Base-by-base conservation (phyloP, 2,113 vertebrate genomes). In the Sula dactylatra region DNA sequence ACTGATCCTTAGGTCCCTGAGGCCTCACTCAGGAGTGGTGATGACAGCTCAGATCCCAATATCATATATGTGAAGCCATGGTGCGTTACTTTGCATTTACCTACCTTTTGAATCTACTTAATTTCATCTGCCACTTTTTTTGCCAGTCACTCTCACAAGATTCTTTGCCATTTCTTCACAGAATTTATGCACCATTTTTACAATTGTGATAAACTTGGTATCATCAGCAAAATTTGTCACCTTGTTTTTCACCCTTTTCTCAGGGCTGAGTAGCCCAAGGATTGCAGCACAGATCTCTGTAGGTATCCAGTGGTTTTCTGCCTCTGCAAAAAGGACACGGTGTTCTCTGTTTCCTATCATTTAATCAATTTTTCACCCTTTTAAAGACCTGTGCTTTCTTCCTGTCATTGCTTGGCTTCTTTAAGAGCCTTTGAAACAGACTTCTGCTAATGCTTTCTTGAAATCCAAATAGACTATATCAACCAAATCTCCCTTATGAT, bases 281-380 rank as follows among this genome's bases (percentile, higher is more conserved):
- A 65, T 49, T 67, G 36, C 56, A 65, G 52, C 29, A 67, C 10
- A 71, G 22, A 71, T 78, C 20, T 73, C n/a, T 71, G 10, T n/a
- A 47, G 16, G 9, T 70, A 83, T 58, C 29, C 69, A 71, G 38
- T 44, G 18, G 4, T 72, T n/a, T 56, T 56, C 54, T 77, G 20
- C 44, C 25, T 90, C 25, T 0, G 0, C 17, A 59, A 45, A 5
- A 80, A 96, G 84, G 92, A 70, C 70, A 56, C 2, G 24, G 19
- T 32, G 56, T 76, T 87, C 89, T 87, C 61, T 78, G 7, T 83
- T 93, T 91, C 58, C 54, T 82, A 18, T 45, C 44, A 82, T 76
- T 85, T 90, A 91, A 87, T 93, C 36, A 93, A 91, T 95, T 94
- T 82, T 91, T 94, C 88, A 91, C 62, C 36, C 58, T 25, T 91